These are phyloP conservation scores for Formicarius rufipectus DNA, from an alignment of 2,113 vertebrate species.

Conservation along the genomic window DNA sequence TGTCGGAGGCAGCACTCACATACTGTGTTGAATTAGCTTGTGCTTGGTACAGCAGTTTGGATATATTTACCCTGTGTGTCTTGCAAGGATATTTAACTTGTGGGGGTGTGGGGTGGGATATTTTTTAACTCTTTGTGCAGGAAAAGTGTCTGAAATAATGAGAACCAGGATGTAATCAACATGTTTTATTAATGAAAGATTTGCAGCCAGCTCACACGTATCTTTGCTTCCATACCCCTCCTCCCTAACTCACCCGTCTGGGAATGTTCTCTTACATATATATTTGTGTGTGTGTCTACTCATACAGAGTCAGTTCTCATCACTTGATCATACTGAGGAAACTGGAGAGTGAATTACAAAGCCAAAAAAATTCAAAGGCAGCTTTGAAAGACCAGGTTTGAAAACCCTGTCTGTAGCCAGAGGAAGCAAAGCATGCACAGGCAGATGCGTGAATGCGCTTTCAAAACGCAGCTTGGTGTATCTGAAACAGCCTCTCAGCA, in stretches of 20 bases:
- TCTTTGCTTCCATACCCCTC: neutral
- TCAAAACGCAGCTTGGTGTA: neutral
- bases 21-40: neutral
- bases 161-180: neutral
- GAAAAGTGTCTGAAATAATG: neutral
- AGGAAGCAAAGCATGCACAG: neutral
- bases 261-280: neutral
- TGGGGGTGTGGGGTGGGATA: no score
- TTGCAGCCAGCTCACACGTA: neutral
- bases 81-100: neutral
- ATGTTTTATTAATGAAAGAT: neutral
- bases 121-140: neutral
- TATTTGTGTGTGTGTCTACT: rapidly evolving
- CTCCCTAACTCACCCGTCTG: neutral
- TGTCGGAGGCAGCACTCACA: rapidly evolving
- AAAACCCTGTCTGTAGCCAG: neutral
- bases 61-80: rapidly evolving
- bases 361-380: neutral
- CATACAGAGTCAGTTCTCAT: neutral
- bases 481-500: neutral
- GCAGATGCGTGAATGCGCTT: neutral
- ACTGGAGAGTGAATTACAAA: neutral
- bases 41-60: neutral
- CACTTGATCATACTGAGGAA: neutral
- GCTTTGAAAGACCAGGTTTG: neutral